phyloP scores from a whole-genome alignment of 2,113 vertebrate genomes.

The Aptenodytes patagonicus region DNA sequence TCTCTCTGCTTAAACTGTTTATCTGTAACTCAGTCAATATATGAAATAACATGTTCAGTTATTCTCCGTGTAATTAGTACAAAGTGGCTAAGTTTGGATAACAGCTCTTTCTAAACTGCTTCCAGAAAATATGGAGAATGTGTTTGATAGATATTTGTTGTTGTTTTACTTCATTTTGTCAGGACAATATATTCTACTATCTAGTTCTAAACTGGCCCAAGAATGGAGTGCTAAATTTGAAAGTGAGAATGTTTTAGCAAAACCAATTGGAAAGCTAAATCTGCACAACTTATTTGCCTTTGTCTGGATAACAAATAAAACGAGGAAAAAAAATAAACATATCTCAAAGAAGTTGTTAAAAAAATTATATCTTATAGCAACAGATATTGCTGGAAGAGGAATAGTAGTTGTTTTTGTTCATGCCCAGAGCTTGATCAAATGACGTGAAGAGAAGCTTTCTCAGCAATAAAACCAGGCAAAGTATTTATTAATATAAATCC shows the following conservation, averaged over 20 bases:
- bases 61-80: not conserved
- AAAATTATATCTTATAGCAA: not conserved
- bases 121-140: not conserved
- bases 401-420: not conserved
- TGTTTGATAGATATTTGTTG: not conserved
- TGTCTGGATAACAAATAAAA: not conserved
- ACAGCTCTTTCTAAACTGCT: not conserved
- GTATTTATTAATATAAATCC: not conserved
- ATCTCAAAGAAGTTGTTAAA: not conserved
- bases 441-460: not conserved
- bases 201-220: not conserved
- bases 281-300: not conserved
- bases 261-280: not conserved
- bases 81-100: not conserved
- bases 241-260: not conserved
- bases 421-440: not conserved
- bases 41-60: not conserved
- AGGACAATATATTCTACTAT: not conserved
- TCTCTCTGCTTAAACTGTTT: not conserved
- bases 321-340: not conserved
- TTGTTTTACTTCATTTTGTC: not conserved
- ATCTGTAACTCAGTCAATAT: not conserved
- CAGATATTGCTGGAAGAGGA: not conserved
- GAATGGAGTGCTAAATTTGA: not conserved
- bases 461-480: not conserved